Base-by-base conservation (phyloP, 2,113 vertebrate species). In the Drymodes brunneopygia region DNA sequence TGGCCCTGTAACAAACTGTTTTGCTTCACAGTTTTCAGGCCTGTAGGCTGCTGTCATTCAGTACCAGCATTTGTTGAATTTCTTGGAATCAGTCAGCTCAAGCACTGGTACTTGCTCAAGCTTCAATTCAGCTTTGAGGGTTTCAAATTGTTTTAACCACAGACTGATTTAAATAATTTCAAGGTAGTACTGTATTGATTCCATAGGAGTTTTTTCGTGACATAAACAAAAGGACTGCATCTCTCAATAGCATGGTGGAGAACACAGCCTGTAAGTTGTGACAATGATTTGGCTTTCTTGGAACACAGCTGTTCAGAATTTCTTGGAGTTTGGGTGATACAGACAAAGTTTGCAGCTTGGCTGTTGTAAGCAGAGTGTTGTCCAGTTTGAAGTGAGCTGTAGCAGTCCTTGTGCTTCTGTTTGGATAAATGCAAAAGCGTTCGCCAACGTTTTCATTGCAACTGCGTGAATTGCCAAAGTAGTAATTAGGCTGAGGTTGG, bases 401-500 rank as follows among this genome's bases (percentile, higher is more conserved):
- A 50, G 10, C 23, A 64, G 40, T 25, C 38, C 33, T 56, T 65
- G 44, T 54, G 40, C 36, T 93, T 75, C 88, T 84, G 17, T 95
- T 91, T 91, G 70, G 79, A 33, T 15, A 65, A 67, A 74, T 44
- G 48, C 45, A 90, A 93, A 84, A 71, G 11, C 3, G 0, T 84
- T 92, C 8, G 0, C 69, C 66, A 91, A 72, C 77, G 65, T 95
- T 89, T 79, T 81, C 65, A 35, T 47, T 33, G 75, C 86, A 94
- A 93, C 36, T 75, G 50, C 0, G 0, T 91, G 87, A 86, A 64
- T 95, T 92, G 79, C 53, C 0, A 1, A 80, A 95, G 77, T 92
- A 75, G 57, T 97, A 96, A 97, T 96, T 96, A 97, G 96, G 77
- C 92, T 95, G 92, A 90, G 82, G 90, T 86, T 96, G 90, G 92